Percentiles rank a stretch among this genome's conserved stretches.
Conservation (phyloP, 2,113 vertebrate genomes). For the Caretta caretta region DNA sequence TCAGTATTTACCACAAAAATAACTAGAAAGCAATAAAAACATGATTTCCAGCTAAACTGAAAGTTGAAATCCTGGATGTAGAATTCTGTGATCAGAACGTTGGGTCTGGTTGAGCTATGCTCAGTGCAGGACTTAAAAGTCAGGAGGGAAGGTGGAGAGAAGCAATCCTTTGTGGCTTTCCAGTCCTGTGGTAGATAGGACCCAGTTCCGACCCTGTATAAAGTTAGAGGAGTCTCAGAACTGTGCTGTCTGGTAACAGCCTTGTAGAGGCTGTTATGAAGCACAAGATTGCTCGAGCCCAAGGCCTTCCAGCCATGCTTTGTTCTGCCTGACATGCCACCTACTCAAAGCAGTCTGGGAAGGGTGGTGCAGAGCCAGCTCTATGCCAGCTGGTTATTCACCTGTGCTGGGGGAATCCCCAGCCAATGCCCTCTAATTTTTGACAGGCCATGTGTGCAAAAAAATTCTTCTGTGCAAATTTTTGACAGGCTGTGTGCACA, state of each 20-base stretch:
- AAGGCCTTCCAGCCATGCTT: slow-evolving; percentile 25
- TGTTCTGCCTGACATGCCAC: background rate
- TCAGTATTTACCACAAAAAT: background rate
- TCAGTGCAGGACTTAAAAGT: background rate
- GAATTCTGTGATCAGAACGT: background rate
- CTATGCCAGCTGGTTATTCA: background rate
- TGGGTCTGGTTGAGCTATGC: background rate
- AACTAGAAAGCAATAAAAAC: background rate
- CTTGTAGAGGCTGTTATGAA: slow-evolving; percentile 42
- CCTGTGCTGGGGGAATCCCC: background rate
- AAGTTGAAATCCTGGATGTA: background rate
- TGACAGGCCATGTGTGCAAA: no score
- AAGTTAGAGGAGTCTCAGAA: background rate
- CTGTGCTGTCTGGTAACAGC: background rate
- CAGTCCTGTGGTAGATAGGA: background rate
- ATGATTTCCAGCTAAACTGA: background rate
- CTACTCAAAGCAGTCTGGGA: background rate
- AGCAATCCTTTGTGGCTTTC: background rate
- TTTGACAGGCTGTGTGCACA: no score
- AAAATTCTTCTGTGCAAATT: no score
- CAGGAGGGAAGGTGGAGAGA: background rate
- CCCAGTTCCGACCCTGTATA: background rate
- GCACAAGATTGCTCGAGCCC: background rate
- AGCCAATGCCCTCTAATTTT: no score
- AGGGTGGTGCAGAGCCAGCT: background rate